Evolutionary conservation across 2,797 vertebrate genomes (phyloP).

Genomic region (Arctocebus calabarensis): DNA sequence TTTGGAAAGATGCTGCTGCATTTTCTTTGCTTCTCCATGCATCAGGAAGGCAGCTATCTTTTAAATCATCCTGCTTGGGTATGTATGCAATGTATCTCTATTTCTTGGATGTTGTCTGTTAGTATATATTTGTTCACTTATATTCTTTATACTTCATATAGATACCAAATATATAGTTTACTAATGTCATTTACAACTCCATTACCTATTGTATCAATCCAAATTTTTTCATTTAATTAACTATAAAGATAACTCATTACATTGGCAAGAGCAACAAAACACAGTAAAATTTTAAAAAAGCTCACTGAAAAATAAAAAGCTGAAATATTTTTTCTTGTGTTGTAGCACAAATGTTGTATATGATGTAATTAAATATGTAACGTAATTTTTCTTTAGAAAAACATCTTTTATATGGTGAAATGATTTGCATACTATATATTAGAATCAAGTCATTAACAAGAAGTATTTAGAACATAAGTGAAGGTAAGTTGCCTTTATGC

Average conservation of each 20-base stretch:
- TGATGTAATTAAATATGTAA: not conserved
- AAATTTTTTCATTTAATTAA: not conserved
- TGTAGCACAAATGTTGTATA: conserved; percentile 2
- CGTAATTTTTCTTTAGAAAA: not conserved
- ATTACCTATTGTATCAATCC: conserved; percentile 2
- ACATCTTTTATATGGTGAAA: not conserved
- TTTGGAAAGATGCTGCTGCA: not conserved
- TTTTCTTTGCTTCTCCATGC: not conserved
- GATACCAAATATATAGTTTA: not conserved
- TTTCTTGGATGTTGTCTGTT: not conserved
- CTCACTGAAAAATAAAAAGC: not conserved
- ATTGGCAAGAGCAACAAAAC: not conserved
- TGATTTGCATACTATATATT: not conserved
- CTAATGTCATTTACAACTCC: not conserved
- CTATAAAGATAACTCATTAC: not conserved
- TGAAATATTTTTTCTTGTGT: not conserved
- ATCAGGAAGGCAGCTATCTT: not conserved
- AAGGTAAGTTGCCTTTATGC: not conserved
- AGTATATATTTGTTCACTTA: not conserved
- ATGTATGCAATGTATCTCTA: not conserved
- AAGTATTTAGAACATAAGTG: not conserved
- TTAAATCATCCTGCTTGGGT: conserved; percentile 6
- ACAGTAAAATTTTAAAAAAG: not conserved
- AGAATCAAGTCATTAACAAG: not conserved
- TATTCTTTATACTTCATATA: conserved; percentile 10